Percentiles rank a stretch among this genome's conserved stretches.
These are phyloP conservation scores for Strix aluco DNA, from an alignment of 2,113 vertebrate genomes.

Conservation along the genomic window DNA sequence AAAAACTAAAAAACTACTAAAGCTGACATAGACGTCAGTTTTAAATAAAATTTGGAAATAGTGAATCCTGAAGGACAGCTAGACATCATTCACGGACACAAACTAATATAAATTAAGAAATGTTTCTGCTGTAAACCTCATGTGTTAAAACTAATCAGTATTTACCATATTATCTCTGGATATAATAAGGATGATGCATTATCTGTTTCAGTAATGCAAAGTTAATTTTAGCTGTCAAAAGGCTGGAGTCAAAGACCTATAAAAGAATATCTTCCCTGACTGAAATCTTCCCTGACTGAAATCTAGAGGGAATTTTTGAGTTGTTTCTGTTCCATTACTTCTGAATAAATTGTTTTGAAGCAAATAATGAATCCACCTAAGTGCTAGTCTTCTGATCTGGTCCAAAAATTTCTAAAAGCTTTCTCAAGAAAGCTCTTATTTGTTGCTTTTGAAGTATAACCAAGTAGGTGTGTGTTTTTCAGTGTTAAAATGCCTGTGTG, in stretches of 20 bases:
- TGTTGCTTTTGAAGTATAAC: background rate
- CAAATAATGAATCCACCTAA: background rate
- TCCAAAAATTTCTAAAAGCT: background rate
- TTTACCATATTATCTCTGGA: slow-evolving; percentile 20
- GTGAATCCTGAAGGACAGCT: background rate
- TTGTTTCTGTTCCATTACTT: slow-evolving; percentile 29
- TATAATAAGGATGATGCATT: background rate
- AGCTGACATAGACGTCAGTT: background rate
- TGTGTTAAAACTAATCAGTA: slow-evolving; percentile 15
- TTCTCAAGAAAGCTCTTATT: background rate
- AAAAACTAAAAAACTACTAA: background rate
- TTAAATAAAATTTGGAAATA: background rate
- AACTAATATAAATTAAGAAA: background rate
- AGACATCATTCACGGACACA: background rate
- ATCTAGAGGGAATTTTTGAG: slow-evolving; percentile 22
- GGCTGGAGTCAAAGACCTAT: slow-evolving; percentile 27
- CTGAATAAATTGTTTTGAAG: slow-evolving; percentile 30
- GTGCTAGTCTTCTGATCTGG: background rate
- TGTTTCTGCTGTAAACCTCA: background rate
- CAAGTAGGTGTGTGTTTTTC: background rate
- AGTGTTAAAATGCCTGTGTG: background rate
- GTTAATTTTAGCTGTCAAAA: slow-evolving; percentile 48
- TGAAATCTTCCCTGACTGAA: slow-evolving; percentile 38
- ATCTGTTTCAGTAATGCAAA: slow-evolving; percentile 36
- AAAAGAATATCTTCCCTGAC: slow-evolving; percentile 16